Percentiles rank a stretch among this genome's conserved stretches.
These are phyloP conservation scores for Callospermophilus lateralis DNA, from an alignment of 2,113 vertebrate genomes.

Conservation along the genomic window DNA sequence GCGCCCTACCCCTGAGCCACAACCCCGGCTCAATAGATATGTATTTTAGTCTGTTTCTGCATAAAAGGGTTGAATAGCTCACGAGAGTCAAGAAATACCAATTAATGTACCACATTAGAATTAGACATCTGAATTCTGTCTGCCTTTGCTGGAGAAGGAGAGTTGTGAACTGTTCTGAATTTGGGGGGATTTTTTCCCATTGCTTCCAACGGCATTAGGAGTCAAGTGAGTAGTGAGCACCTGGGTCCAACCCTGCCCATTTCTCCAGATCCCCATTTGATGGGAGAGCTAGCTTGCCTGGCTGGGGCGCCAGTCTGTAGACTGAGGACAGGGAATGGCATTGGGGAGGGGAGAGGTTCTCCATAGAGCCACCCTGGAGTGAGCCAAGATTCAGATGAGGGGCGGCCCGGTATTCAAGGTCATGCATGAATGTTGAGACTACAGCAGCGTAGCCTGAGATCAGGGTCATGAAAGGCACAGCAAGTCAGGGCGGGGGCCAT, in stretches of 20 bases:
- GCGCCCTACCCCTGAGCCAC: no score
- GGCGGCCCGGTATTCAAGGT: neutral
- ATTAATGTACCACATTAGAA: neutral
- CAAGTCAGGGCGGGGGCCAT: no score
- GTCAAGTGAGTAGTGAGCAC: neutral
- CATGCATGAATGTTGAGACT: neutral
- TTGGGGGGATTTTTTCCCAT: neutral
- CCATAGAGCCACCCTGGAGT: rapidly evolving
- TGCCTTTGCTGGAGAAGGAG: neutral
- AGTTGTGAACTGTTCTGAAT: neutral
- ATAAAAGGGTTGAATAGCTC: neutral
- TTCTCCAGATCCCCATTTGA: neutral
- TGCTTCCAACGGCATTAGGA: neutral
- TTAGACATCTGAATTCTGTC: neutral
- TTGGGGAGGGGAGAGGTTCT: neutral
- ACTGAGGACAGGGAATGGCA: neutral
- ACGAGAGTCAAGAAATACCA: neutral
- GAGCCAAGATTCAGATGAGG: neutral
- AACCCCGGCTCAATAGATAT: neutral
- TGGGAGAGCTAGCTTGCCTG: neutral
- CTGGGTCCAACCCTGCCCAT: neutral
- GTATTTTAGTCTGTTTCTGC: neutral
- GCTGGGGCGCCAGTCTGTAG: neutral
- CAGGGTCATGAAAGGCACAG: neutral
- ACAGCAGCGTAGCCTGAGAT: neutral